Evolutionary conservation across 2,797 vertebrate genomes (phyloP), one percentile per base, ranked within the genome.

Genomic region (Uromys caudimaculatus): DNA sequence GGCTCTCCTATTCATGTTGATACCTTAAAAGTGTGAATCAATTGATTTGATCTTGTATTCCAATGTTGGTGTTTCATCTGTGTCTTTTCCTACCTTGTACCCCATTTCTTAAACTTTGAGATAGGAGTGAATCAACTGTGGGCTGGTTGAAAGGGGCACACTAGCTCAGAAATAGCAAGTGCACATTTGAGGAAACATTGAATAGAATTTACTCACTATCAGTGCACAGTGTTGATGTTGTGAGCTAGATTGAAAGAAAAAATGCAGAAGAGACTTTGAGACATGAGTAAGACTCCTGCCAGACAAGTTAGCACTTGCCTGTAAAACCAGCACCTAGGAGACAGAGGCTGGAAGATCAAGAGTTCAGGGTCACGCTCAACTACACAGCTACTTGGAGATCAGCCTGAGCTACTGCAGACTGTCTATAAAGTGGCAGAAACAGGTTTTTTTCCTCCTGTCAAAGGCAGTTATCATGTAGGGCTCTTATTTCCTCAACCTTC

Each of bases 21-120:
- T 47, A 58, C 41, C 62, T 62, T 93, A 77, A 69, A 44, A 91
- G 54, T 60, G 58, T 86, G 58, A 78, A 81, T 88, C 67, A 95
- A 27, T 88, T 73, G 84, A 54, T 27, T 19, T 81, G 54, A 87
- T 85, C 19, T 92, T 82, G 17, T 69, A 77, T 83, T 94, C 96
- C 78, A 93, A 87, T 60, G 16, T 64, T 11, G 32, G 35, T 79
- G 71, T 19, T 93, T 97, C 54, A 58, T 27, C 58, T 89, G 10
- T 71, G 38, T 81, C 44, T 86, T 95, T 94, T 95, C 62, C 56
- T 81, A 29, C 23, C 56, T 96, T 64, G n/a, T 86, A 41, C 89
- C n/a, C 23, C 93, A 93, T 96, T 93, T 75, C 41, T 92, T 50
- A 85, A 82, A 93, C 41, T 91, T 94, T 60, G 41, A 21, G 35